These are phyloP conservation scores for Triplophysa siluroides DNA, from an alignment of 2,113 vertebrate genomes.

Conservation along the genomic window DNA sequence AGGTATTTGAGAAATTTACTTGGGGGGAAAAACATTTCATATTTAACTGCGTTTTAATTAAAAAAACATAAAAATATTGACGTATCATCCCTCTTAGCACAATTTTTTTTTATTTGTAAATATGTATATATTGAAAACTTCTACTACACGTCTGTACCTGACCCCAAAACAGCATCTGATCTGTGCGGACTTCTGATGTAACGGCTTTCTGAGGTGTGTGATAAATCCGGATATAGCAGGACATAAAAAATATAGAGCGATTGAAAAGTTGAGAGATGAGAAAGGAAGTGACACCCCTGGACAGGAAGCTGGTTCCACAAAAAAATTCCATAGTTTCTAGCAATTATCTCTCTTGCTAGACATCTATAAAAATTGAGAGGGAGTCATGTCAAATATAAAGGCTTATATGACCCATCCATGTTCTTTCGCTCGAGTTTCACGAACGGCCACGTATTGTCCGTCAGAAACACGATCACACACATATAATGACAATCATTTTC, in stretches of 20 bases:
- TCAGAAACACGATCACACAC: conserved; percentile 61
- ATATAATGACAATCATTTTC: conserved; percentile 62
- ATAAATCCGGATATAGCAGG: conserved; percentile 19
- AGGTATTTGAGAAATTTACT: background rate
- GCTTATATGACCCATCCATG: conserved; percentile 12
- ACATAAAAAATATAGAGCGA: background rate
- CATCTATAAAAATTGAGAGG: background rate
- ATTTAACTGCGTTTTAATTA: too few species aligned
- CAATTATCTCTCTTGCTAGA: too few species aligned
- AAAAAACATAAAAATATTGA: too few species aligned
- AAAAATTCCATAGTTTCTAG: too few species aligned
- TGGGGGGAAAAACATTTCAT: too few species aligned
- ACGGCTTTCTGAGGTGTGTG: background rate
- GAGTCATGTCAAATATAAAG: background rate
- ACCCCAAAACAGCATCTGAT: too few species aligned
- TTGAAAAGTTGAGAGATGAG: too few species aligned
- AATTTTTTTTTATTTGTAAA: too few species aligned
- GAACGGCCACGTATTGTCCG: conserved; percentile 45
- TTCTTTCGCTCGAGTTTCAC: conserved; percentile 12
- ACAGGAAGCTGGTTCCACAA: background rate
- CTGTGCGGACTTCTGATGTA: too few species aligned
- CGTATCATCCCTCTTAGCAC: too few species aligned
- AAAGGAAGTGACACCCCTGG: conserved; percentile 10
- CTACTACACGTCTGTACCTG: too few species aligned
- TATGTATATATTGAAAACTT: too few species aligned